Evolutionary conservation across 1,140 invertebrate species (phyloP).

Genomic region (Diprion similis): DNA sequence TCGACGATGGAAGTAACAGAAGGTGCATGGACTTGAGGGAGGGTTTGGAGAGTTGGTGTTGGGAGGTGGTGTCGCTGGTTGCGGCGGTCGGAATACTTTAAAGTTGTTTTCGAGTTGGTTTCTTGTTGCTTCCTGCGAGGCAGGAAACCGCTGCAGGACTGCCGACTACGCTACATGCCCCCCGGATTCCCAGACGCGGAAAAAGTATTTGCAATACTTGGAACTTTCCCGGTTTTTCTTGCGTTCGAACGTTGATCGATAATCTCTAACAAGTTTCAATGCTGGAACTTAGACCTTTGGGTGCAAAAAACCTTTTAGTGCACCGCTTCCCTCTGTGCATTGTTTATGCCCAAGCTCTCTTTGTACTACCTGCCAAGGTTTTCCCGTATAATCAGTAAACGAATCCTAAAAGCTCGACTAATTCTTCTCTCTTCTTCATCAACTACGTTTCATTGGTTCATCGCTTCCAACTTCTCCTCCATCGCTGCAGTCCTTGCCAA

Average conservation of each 20-base stretch:
- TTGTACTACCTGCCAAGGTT: neutral
- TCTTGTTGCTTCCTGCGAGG: neutral
- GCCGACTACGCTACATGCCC: neutral
- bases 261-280: neutral
- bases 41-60: neutral
- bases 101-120: neutral
- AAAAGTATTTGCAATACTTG: neutral
- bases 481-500: no score
- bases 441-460: no score
- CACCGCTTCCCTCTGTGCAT: neutral
- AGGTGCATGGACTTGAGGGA: neutral
- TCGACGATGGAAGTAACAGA: neutral
- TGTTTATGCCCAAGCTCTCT: neutral
- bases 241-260: neutral
- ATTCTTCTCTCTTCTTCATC: neutral
- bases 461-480: no score
- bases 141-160: neutral
- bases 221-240: neutral
- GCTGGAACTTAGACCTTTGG: neutral
- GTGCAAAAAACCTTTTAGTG: constrained; percentile 1
- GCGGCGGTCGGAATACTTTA: constrained; percentile 3
- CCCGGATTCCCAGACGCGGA: neutral
- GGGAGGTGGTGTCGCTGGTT: neutral
- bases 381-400: neutral
- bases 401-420: neutral